A percentile compares a stretch with the other conserved stretches of the same genome.
Conservation (phyloP, 2,888 invertebrate genomes). For the Cephus pulcher region DNA sequence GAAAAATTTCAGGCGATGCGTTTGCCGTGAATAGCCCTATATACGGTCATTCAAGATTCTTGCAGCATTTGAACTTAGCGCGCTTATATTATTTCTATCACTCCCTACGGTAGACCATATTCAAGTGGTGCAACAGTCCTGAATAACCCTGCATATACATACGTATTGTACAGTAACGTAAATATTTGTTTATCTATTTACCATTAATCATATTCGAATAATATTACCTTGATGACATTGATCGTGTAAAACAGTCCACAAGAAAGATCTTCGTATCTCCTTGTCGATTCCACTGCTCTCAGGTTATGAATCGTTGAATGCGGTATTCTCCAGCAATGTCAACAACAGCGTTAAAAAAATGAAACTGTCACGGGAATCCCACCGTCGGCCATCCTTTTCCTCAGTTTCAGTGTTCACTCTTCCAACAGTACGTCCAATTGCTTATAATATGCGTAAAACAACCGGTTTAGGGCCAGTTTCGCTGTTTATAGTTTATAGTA, state of each 20-base stretch:
- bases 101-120: background rate
- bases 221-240: background rate
- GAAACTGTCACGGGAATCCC: background rate
- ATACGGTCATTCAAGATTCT: background rate
- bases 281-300: background rate
- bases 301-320: background rate
- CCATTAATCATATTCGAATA: background rate
- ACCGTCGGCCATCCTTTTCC: background rate
- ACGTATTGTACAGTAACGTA: no score
- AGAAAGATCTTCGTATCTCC: background rate
- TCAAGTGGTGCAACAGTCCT: background rate
- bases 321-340: background rate
- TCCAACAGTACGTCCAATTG: background rate
- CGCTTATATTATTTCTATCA: background rate
- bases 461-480: conserved; percentile 3
- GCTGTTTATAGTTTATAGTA: background rate
- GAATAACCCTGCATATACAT: no score
- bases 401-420: background rate
- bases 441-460: background rate
- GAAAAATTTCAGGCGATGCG: background rate
- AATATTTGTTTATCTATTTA: background rate
- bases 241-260: background rate
- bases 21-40: background rate
- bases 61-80: background rate
- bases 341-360: background rate